Percentiles rank a stretch among this genome's conserved stretches.
Evolutionary conservation across 2,888 invertebrate species (phyloP).

Genomic region (Leptinotarsa rubiginosa): DNA sequence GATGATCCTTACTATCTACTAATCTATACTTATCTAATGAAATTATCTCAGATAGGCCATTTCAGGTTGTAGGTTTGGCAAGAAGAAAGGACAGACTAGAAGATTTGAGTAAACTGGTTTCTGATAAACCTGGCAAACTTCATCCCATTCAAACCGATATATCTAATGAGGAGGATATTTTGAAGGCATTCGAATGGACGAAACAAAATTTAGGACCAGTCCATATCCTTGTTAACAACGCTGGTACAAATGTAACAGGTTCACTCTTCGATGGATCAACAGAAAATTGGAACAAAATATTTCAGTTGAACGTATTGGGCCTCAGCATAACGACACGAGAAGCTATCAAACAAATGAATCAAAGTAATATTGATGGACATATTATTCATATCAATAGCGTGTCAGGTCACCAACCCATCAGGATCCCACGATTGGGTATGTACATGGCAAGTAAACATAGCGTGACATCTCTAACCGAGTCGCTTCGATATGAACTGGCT

Average conservation of each 20-base stretch:
- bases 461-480: slow-evolving; percentile 48
- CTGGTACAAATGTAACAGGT: slow-evolving; percentile 40
- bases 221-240: slow-evolving; percentile 54
- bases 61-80: slow-evolving; percentile 45
- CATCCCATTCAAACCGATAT: slow-evolving; percentile 50
- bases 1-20: too few species aligned
- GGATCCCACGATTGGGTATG: slow-evolving; percentile 39
- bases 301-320: slow-evolving; percentile 47
- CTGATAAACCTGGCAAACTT: slow-evolving; percentile 50
- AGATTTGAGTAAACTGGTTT: slow-evolving; percentile 40
- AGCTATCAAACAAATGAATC: slow-evolving; percentile 45
- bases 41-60: background rate
- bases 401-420: slow-evolving; percentile 38
- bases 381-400: slow-evolving; percentile 48
- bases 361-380: slow-evolving; percentile 44
- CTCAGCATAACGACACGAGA: slow-evolving; percentile 42
- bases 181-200: slow-evolving; percentile 51
- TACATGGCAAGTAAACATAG: slow-evolving; percentile 49
- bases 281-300: slow-evolving; percentile 30
- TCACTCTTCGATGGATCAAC: slow-evolving; percentile 45
- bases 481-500: slow-evolving; percentile 44
- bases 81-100: slow-evolving; percentile 50
- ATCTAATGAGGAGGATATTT: slow-evolving; percentile 52
- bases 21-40: background rate
- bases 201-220: slow-evolving; percentile 53